Conservation (phyloP, 1,140 invertebrate genomes). For the Nasonia giraulti region DNA sequence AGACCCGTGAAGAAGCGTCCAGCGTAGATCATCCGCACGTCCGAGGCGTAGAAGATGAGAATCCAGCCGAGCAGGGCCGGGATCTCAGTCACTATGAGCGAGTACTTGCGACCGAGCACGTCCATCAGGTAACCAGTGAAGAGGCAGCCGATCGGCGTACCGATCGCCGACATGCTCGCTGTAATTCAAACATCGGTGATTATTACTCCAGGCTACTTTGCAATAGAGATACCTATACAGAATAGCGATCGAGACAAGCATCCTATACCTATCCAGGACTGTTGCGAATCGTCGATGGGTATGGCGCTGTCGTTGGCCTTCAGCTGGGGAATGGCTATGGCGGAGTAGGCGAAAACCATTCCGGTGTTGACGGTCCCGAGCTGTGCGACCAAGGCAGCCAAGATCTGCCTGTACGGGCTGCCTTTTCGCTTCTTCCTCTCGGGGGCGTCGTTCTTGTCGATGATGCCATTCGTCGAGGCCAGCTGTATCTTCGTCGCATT, state of each 20-base stretch:
- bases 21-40: slow-evolving; percentile 78
- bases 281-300: slow-evolving; percentile 76
- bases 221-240: not conserved
- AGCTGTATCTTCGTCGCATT: slow-evolving; percentile 32
- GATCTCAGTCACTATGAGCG: slow-evolving; percentile 81
- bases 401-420: slow-evolving; percentile 76
- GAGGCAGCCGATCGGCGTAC: slow-evolving; percentile 83
- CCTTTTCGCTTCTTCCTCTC: slow-evolving; percentile 69
- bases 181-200: slow-evolving; percentile 57
- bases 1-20: slow-evolving; percentile 79
- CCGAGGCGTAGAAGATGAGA: slow-evolving; percentile 76
- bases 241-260: not conserved
- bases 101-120: slow-evolving; percentile 78
- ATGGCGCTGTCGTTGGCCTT: slow-evolving; percentile 75
- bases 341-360: slow-evolving; percentile 84
- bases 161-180: slow-evolving; percentile 83
- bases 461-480: slow-evolving; percentile 51
- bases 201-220: not conserved
- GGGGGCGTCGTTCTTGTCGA: slow-evolving; percentile 58
- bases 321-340: slow-evolving; percentile 81
- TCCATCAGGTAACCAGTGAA: slow-evolving; percentile 84
- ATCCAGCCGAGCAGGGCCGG: slow-evolving; percentile 83
- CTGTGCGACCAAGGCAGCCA: slow-evolving; percentile 79
- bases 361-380: slow-evolving; percentile 83
- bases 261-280: slow-evolving; percentile 83